Evolutionary conservation across 2,888 invertebrate genomes (phyloP).

Genomic region (Pammene fasciana): DNA sequence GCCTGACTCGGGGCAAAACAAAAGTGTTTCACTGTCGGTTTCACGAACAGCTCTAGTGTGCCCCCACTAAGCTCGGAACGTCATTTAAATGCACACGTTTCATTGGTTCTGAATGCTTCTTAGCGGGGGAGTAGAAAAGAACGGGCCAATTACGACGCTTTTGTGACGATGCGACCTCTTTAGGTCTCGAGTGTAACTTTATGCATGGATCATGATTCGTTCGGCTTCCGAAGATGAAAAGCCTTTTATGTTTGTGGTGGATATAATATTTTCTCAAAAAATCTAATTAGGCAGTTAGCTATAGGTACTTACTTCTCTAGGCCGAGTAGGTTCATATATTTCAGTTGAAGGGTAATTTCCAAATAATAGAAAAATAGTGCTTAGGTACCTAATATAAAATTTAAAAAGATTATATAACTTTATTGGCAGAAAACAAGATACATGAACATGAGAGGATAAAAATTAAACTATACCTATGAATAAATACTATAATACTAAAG

Average conservation of each 20-base stretch:
- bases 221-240: conserved; percentile 55
- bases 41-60: conserved; percentile 79
- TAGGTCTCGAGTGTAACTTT: conserved; percentile 79
- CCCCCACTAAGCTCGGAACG: conserved; percentile 82
- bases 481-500: too few species aligned
- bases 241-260: conserved; percentile 5
- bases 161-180: conserved; percentile 78
- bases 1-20: conserved; percentile 68
- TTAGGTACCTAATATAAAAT: too few species aligned
- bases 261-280: background rate
- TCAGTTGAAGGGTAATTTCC: too few species aligned
- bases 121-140: conserved; percentile 78
- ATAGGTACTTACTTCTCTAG: too few species aligned
- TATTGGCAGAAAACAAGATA: too few species aligned
- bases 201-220: conserved; percentile 69
- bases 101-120: conserved; percentile 83
- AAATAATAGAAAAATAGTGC: too few species aligned
- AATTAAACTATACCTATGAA: too few species aligned
- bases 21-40: conserved; percentile 75
- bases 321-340: too few species aligned
- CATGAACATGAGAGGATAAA: too few species aligned
- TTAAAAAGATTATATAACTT: too few species aligned
- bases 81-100: conserved; percentile 84
- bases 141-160: conserved; percentile 83
- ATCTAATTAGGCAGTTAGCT: background rate